Evolutionary conservation across 2,888 invertebrate genomes (phyloP).

Genomic region (Ophraella communa): DNA sequence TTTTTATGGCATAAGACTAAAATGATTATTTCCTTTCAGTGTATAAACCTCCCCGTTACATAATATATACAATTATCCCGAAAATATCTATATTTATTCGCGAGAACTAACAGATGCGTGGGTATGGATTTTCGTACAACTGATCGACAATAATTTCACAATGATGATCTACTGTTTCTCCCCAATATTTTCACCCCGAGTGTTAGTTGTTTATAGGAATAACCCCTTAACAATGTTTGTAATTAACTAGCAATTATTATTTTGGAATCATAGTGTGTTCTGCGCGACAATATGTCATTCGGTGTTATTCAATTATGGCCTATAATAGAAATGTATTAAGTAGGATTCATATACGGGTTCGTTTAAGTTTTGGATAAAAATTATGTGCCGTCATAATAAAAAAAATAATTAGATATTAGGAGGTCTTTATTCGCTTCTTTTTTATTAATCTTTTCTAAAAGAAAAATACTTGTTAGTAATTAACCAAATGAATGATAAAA

Average conservation of each 20-base stretch:
- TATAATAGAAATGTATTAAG: slow-evolving; percentile 19
- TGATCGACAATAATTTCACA: slow-evolving; percentile 29
- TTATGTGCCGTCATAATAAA: not conserved
- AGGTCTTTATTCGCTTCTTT: not conserved
- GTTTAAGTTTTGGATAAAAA: not conserved
- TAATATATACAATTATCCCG: slow-evolving; percentile 11
- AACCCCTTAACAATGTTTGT: slow-evolving; percentile 44
- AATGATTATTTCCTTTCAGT: not conserved
- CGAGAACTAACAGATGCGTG: slow-evolving; percentile 45
- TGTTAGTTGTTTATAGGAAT: slow-evolving; percentile 39
- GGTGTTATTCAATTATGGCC: slow-evolving; percentile 35
- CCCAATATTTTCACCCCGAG: slow-evolving; percentile 20
- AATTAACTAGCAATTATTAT: slow-evolving; percentile 50
- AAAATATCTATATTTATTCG: slow-evolving; percentile 13
- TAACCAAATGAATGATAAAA: too few species aligned
- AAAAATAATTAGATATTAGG: not conserved
- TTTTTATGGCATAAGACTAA: not conserved
- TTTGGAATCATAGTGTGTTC: slow-evolving; percentile 46
- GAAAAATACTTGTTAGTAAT: too few species aligned
- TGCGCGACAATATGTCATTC: slow-evolving; percentile 47
- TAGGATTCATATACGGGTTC: not conserved
- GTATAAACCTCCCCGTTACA: not conserved
- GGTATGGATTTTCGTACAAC: slow-evolving; percentile 25
- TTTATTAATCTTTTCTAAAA: too few species aligned
- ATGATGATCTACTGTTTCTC: slow-evolving; percentile 15